Base-by-base conservation (phyloP, 2,797 vertebrate species). In the Heterohyrax brucei region DNA sequence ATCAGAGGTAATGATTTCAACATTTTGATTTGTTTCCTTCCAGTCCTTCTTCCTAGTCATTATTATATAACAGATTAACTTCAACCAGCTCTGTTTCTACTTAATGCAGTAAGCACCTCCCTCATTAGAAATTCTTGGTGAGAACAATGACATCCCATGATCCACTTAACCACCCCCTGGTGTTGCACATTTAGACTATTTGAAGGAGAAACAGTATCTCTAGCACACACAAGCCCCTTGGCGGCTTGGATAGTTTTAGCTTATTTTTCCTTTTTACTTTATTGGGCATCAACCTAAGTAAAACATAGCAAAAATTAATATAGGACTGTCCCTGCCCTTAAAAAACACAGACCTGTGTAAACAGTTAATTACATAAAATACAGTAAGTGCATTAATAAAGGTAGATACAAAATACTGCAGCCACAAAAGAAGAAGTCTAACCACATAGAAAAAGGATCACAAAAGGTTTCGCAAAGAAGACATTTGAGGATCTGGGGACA, bases 1-100 rank as follows among this genome's bases (percentile, higher is more conserved):
- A 68, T 73, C 21, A 73, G 39, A 90, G 50, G 76, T 44, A 82
- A 78, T 83, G 61, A 50, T 82, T 95, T 93, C 79, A 90, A 72
- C 9, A 64, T 39, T 83, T 89, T 24, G 5, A 7, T 93, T 73
- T 46, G 18, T 82, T 94, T 87, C 70, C 82, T 78, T 56, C 53
- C 8, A 94, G 50, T 84, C 39, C 30, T 75, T 88, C 44, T 53
- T 94, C 66, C 50, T 84, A 68, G 18, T 28, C 9, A 50, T 80
- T n/a, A 73, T 46, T 75, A 30, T 14, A 5, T 14, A 76, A 56
- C 28, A n/a, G 16, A 1, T 48, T 86, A 84, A 61, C 70, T 22
- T 48, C 81, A 56, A n/a, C 64, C 18, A 21, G 44, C n/a, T 83
- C n/a, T n/a, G 18, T 86, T 62, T 59, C 61, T 90, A 53, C 24